These are phyloP conservation scores for Paramuricea clavata DNA, from an alignment of 92 coral and sea anemone genomes.

Conservation along the genomic window DNA sequence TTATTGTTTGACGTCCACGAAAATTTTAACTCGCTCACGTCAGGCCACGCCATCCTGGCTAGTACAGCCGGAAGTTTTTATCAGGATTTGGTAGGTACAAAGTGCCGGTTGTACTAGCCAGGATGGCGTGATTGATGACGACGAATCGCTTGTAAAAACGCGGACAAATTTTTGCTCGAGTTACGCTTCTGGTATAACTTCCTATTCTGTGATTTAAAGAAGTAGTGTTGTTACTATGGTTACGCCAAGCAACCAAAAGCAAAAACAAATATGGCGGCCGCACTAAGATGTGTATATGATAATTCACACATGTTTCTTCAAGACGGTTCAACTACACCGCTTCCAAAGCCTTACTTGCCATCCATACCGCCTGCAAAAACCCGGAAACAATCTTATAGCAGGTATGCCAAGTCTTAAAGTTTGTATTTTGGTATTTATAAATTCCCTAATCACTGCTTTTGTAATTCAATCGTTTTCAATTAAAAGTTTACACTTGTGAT, in stretches of 20 bases:
- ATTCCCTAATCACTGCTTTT: constrained; percentile 3
- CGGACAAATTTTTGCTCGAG: too few species aligned
- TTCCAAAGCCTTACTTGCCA: constrained; percentile 96
- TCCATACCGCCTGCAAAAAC: constrained; percentile 90
- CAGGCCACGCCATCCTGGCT: too few species aligned
- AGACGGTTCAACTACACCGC: constrained; percentile 91
- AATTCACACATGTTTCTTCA: constrained; percentile 19
- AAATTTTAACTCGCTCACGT: too few species aligned
- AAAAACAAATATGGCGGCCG: constrained; percentile 46
- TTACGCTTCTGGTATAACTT: too few species aligned
- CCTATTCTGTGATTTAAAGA: not conserved
- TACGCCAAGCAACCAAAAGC: not conserved
- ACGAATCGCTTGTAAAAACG: too few species aligned
- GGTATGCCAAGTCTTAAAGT: constrained; percentile 57
- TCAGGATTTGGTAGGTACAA: too few species aligned
- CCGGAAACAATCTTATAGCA: constrained; percentile 86
- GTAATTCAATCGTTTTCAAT: too few species aligned
- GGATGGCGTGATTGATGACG: too few species aligned
- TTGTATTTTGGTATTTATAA: not conserved
- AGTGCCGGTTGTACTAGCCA: too few species aligned
- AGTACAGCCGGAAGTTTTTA: too few species aligned
- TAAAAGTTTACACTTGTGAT: too few species aligned
- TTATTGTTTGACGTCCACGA: too few species aligned
- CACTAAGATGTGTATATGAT: constrained; percentile 24
- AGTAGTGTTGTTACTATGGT: constrained; percentile 7